These are phyloP conservation scores for Cyphomyrus plagiostoma DNA, from an alignment of 2,113 vertebrate genomes.

Conservation along the genomic window DNA sequence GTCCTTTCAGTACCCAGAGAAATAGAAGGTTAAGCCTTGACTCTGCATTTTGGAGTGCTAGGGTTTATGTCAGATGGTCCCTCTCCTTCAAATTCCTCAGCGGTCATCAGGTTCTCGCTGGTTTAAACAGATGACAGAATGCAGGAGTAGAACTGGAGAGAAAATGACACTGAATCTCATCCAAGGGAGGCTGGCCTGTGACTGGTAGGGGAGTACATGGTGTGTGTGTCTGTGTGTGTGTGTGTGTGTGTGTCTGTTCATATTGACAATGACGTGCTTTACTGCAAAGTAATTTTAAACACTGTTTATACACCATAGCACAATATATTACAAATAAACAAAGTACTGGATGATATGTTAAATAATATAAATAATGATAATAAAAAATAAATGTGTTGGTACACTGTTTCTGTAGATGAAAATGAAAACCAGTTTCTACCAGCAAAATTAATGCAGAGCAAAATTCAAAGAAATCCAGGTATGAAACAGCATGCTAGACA, in stretches of 20 bases:
- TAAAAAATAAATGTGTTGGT: background rate
- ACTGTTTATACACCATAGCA: background rate
- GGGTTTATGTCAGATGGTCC: background rate
- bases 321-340: background rate
- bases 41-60: background rate
- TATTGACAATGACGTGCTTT: background rate
- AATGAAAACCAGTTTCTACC: background rate
- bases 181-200: background rate
- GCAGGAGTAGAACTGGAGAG: background rate
- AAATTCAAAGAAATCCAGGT: background rate
- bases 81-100: background rate
- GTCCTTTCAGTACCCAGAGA: background rate
- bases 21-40: background rate
- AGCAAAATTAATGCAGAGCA: background rate
- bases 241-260: background rate
- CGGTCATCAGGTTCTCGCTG: background rate
- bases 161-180: background rate
- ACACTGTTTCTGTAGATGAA: background rate
- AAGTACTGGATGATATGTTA: background rate
- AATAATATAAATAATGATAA: background rate
- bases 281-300: background rate
- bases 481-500: background rate
- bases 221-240: background rate
- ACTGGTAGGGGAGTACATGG: background rate
- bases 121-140: constrained; percentile 1